Conservation (phyloP, 2,797 vertebrate species). For the Heterohyrax brucei region DNA sequence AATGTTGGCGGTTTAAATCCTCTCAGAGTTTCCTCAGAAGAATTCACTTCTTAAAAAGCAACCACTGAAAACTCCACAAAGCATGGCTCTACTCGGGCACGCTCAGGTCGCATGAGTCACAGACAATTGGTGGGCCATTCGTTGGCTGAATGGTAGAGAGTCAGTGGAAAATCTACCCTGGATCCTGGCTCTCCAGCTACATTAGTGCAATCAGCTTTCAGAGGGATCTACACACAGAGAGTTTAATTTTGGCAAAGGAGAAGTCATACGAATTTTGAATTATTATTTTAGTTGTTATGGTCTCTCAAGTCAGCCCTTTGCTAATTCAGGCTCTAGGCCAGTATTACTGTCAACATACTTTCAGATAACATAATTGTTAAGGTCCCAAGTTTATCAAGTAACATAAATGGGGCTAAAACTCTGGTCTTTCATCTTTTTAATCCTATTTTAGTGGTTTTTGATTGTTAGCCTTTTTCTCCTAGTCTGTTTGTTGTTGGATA, state of each 20-base stretch:
- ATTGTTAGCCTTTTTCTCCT: not conserved
- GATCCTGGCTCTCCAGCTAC: not conserved
- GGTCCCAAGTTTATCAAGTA: not conserved
- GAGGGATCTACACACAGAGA: not conserved
- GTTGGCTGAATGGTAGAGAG: no score
- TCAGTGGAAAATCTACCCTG: fast-evolving
- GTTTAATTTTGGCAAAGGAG: not conserved
- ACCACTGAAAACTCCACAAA: no score
- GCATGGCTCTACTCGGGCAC: no score
- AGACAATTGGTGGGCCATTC: no score
- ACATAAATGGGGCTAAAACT: not conserved
- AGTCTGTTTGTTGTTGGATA: not conserved
- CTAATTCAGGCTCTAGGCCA: not conserved
- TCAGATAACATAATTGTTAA: slow-evolving; percentile 19
- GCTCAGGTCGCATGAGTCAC: no score
- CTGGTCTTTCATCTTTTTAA: not conserved
- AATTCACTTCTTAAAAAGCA: no score
- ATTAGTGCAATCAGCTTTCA: not conserved
- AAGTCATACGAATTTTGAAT: not conserved
- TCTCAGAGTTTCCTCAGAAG: no score
- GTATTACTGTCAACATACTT: not conserved
- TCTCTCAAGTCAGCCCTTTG: not conserved
- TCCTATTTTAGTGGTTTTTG: not conserved
- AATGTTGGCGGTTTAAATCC: no score
- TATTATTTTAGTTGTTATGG: not conserved